Percentiles rank a stretch among this genome's conserved stretches.
Evolutionary conservation across 2,888 invertebrate genomes (phyloP).

Genomic region (Lymantria dispar): DNA sequence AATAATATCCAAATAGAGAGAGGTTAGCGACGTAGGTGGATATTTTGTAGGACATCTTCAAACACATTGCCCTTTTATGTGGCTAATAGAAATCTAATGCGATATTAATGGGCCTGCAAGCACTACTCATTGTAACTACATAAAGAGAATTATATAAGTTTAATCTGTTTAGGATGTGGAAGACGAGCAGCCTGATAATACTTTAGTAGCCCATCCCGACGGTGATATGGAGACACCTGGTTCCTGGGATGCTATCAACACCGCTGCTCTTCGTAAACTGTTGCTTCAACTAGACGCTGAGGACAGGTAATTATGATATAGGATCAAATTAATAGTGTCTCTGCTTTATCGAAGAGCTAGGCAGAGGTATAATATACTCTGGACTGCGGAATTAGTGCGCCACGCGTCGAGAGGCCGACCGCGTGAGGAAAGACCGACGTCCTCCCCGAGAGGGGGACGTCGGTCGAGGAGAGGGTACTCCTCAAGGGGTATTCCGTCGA

Average conservation of each 20-base stretch:
- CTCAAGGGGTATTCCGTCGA: too few relatives aligned
- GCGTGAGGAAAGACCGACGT: too few relatives aligned
- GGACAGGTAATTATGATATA: constrained; percentile 51
- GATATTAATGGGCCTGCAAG: not conserved
- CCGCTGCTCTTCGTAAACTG: constrained; percentile 68
- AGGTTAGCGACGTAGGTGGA: too few relatives aligned
- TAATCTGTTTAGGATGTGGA: constrained; percentile 54
- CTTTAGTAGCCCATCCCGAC: constrained; percentile 52
- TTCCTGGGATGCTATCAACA: constrained; percentile 65
- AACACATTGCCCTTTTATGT: too few relatives aligned
- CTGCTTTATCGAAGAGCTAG: too few relatives aligned
- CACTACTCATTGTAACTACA: not conserved
- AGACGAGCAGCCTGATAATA: constrained; percentile 65
- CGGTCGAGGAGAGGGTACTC: too few relatives aligned
- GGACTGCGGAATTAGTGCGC: too few relatives aligned
- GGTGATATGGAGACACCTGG: constrained; percentile 46
- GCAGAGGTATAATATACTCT: too few relatives aligned
- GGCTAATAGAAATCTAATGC: not conserved
- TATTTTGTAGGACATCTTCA: too few relatives aligned
- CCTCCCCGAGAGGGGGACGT: too few relatives aligned
- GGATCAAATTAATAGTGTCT: not conserved
- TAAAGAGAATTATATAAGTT: not conserved
- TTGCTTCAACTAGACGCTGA: constrained; percentile 68
- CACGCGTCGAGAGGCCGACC: too few relatives aligned
- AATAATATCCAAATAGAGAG: too few relatives aligned